Evolutionary conservation across 2,113 vertebrate species (phyloP).

Genomic region (Nothobranchius kuhntae): DNA sequence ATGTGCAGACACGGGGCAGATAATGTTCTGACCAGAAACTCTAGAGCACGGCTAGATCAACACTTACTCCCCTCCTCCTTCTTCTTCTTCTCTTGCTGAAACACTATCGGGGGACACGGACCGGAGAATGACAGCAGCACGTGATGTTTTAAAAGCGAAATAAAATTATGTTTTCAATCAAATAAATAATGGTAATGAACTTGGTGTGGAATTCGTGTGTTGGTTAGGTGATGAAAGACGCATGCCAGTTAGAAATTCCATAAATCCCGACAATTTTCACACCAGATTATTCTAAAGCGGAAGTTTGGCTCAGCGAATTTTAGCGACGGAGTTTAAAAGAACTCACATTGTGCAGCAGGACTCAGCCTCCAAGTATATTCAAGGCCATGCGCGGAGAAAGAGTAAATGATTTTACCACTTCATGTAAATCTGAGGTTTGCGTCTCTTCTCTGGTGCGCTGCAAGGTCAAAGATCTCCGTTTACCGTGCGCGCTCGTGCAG

Average conservation of each 20-base stretch:
- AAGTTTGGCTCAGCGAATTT: constrained; percentile 20
- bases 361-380: constrained; percentile 34
- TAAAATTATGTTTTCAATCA: not conserved
- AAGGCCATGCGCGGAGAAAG: constrained; percentile 24
- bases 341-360: constrained; percentile 18
- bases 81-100: constrained; percentile 47
- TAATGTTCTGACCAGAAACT: constrained; percentile 85
- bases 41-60: constrained; percentile 77
- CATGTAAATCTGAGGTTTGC: constrained; percentile 65
- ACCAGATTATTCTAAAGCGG: constrained; percentile 35
- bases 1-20: constrained; percentile 84
- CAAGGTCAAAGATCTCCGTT: constrained; percentile 83
- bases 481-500: constrained; percentile 68
- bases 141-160: not conserved
- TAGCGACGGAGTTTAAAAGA: constrained; percentile 4
- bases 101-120: constrained; percentile 24
- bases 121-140: not conserved
- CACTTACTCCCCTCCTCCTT: constrained; percentile 54
- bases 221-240: constrained; percentile 27
- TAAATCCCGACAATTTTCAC: too few relatives aligned
- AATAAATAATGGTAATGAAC: not conserved
- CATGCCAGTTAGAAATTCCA: too few relatives aligned
- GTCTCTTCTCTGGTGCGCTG: constrained; percentile 53
- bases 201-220: not conserved
- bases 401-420: constrained; percentile 26